phyloP scores from a whole-genome alignment of 2,113 vertebrate species.

The Zosterops japonicus region DNA sequence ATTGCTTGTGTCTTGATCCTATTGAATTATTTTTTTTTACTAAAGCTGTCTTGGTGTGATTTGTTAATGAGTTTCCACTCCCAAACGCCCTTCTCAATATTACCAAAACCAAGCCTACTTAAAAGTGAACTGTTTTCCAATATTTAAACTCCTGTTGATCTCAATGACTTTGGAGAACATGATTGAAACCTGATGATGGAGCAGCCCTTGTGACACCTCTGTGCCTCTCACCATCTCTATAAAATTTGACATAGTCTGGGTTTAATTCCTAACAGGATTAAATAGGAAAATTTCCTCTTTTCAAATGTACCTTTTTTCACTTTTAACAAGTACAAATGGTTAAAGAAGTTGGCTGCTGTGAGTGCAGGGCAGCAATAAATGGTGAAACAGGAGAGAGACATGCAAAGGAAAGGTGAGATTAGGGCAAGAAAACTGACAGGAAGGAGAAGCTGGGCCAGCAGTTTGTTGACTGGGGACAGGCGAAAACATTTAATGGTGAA shows the following conservation, averaged over 20 bases:
- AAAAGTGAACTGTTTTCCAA: background rate
- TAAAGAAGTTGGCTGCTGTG: background rate
- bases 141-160: background rate
- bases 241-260: background rate
- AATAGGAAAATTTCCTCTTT: background rate
- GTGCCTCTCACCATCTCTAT: background rate
- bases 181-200: background rate
- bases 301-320: fast-evolving
- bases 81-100: background rate
- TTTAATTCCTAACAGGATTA: background rate
- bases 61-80: background rate
- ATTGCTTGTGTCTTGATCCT: background rate
- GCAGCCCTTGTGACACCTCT: background rate
- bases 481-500: background rate
- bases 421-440: background rate
- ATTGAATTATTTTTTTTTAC: background rate
- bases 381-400: background rate
- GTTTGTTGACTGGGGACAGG: background rate
- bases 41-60: background rate
- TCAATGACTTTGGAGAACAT: background rate
- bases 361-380: background rate
- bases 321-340: background rate
- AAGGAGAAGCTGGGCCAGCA: background rate
- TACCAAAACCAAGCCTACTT: background rate
- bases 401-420: background rate